These are phyloP conservation scores for Hemistola chrysoprasaria DNA, from an alignment of 2,888 invertebrate species.

Conservation along the genomic window DNA sequence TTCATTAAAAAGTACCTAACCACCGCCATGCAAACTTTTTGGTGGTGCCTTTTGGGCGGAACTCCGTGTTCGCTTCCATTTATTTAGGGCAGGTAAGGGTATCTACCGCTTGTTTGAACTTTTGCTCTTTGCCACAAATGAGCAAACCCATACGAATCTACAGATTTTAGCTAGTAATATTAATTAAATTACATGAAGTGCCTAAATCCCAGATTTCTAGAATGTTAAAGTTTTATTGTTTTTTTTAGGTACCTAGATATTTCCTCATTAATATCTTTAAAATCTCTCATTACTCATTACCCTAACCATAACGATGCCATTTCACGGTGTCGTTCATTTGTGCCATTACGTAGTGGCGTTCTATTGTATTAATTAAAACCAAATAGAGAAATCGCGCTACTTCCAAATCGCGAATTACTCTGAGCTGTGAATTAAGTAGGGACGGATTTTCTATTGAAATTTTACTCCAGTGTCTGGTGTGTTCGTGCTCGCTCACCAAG, in stretches of 20 bases:
- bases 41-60: conserved; percentile 1
- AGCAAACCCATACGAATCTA: too few relatives aligned
- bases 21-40: conserved; percentile 16
- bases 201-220: too few relatives aligned
- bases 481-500: conserved; percentile 13
- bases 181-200: too few relatives aligned
- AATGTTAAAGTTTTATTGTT: too few relatives aligned
- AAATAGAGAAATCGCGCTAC: conserved; percentile 16
- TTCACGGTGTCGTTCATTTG: conserved; percentile 8
- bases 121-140: too few relatives aligned
- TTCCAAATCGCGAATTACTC: conserved; percentile 19
- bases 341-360: conserved; percentile 9
- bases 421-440: conserved; percentile 19
- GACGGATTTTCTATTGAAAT: conserved; percentile 26
- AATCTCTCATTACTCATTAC: background rate
- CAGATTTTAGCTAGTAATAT: too few relatives aligned
- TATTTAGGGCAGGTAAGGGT: too few relatives aligned
- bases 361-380: conserved; percentile 18
- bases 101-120: background rate
- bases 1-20: conserved; percentile 27
- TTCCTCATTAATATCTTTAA: too few relatives aligned
- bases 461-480: conserved; percentile 20
- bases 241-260: too few relatives aligned
- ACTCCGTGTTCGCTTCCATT: conserved; percentile 1
- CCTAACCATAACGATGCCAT: conserved; percentile 4